Base-by-base conservation (phyloP, 2,888 invertebrate species). In the Heliconius ismenius region DNA sequence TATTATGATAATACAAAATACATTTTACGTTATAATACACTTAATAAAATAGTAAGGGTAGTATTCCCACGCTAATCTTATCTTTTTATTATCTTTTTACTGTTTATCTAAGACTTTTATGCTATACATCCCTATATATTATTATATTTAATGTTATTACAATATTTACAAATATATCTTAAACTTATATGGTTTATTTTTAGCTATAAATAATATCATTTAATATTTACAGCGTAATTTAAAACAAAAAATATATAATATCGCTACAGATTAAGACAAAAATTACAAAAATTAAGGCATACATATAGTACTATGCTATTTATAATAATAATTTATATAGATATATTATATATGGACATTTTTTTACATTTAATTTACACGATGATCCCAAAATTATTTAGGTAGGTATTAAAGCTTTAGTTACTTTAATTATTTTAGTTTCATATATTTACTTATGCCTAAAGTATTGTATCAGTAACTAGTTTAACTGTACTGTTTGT, bases 41-140 rank as follows among this genome's bases (percentile, higher is more conserved):
- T 10, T 64, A 36, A 36, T 32, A n/a, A 32, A n/a, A 4, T 64
- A 64, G 64, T 64, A 64, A 64, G 64, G 64, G 64, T 64, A 64
- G 36, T n/a, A 64, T 64, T 64, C 32, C 64, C 64, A 64, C 64
- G 24, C 63, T 18, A 28, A 62, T 62, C 10, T 21, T 21, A 58
- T 58, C 21, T 60, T 62, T 62, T 18, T 49, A 15, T 6, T 49
- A 49, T 49, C 2, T 64, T 64, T 21, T 32, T 64, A 62, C 15
- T 18, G 26, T 15, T 26, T 26, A 62, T 26, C 60, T 26, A 26
- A 62, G 24, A 24, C 4, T 6, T n/a, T 24, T 26, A 24, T 11
- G 24, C 49, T 49, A 49, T 49, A 49, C 49, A 49, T 49, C 18
- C 18, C 18, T 18, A 7, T 49, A 49, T 49, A 49, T 49, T 49